Evolutionary conservation across 2,888 invertebrate species (phyloP).

Genomic region (Arctia plantaginis): DNA sequence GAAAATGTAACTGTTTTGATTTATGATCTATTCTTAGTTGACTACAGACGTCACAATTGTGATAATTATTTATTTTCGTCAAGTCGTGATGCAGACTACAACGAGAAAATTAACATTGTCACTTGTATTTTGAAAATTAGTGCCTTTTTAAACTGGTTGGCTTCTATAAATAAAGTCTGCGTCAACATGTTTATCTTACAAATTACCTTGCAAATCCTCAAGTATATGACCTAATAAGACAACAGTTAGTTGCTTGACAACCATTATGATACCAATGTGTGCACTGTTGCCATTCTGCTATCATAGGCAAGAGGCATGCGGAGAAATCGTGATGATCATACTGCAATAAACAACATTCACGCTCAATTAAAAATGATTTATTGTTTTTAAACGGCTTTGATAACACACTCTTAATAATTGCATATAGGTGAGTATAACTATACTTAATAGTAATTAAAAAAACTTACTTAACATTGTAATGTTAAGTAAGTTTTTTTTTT

Average conservation of each 20-base stretch:
- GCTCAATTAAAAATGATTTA: constrained; percentile 27
- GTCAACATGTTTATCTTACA: constrained; percentile 4
- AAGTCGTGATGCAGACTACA: constrained; percentile 36
- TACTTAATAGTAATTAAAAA: no score
- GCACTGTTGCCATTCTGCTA: constrained; percentile 19
- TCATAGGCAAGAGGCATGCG: constrained; percentile 42
- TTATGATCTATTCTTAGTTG: constrained; percentile 30
- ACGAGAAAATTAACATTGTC: constrained; percentile 22
- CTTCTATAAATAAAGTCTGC: constrained; percentile 30
- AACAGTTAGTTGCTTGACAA: neutral
- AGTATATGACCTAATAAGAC: neutral
- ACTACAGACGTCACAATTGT: constrained; percentile 27
- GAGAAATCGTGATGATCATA: constrained; percentile 54
- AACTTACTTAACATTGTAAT: no score
- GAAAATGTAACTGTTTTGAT: neutral
- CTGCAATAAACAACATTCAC: constrained; percentile 16
- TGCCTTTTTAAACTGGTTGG: constrained; percentile 20
- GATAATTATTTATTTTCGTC: constrained; percentile 30
- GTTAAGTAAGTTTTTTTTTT: neutral
- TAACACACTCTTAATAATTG: constrained; percentile 10
- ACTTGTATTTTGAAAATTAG: constrained; percentile 22
- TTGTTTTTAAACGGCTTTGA: constrained; percentile 6
- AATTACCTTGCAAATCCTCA: constrained; percentile 8
- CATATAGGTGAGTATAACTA: constrained; percentile 2
- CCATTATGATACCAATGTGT: neutral